A percentile compares a stretch with the other conserved stretches of the same genome.
Evolutionary conservation across 2,797 vertebrate species (phyloP).

Genomic region (Notamacropus eugenii): DNA sequence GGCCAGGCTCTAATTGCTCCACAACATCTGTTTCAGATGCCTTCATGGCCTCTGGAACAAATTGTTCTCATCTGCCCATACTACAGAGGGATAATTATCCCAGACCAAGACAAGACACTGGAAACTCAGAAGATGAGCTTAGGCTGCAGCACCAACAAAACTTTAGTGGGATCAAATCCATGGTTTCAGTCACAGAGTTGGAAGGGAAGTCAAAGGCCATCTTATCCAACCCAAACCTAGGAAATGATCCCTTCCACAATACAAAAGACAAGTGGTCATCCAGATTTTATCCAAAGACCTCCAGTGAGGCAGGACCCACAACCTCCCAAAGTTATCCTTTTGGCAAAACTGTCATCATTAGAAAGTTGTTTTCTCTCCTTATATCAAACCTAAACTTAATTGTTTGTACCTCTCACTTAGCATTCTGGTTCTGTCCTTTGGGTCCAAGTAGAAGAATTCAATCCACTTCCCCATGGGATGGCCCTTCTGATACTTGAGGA

Average conservation of each 20-base stretch:
- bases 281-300: not conserved
- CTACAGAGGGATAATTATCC: not conserved
- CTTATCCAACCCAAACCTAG: not conserved
- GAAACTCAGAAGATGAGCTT: not conserved
- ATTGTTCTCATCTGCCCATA: not conserved
- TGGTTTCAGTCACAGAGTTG: not conserved
- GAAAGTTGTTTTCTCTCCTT: not conserved
- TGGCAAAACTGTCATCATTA: not conserved
- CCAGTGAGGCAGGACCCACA: not conserved
- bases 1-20: not conserved
- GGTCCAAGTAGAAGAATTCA: not conserved
- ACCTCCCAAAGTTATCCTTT: not conserved
- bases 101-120: not conserved
- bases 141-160: not conserved
- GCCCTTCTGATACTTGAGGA: not conserved
- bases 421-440: not conserved
- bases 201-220: not conserved
- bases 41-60: not conserved
- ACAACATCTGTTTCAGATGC: not conserved
- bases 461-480: not conserved
- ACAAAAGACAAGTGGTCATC: not conserved
- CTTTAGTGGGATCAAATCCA: not conserved
- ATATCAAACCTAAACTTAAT: not conserved
- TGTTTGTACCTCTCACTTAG: not conserved
- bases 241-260: not conserved